Base-by-base conservation (phyloP, 2,797 vertebrate species). In the Sebastes matsubarae region DNA sequence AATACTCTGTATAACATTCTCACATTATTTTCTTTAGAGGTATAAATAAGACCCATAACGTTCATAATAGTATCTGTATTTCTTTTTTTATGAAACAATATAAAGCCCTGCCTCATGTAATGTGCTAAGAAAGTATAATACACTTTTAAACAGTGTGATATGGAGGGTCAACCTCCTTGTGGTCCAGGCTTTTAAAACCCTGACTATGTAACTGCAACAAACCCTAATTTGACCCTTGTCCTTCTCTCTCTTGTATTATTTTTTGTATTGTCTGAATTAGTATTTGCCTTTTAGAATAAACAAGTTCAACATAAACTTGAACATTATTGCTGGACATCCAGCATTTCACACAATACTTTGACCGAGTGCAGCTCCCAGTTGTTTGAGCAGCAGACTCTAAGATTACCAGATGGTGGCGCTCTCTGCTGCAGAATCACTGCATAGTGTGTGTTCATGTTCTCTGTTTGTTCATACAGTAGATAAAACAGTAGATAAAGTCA, bases 391-490 rank as follows among this genome's bases (percentile, higher is more conserved):
- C 60, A 65, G 25, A 22, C 8, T 58, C 3, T 0, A 27, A 3
- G 5, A n/a, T 75, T 1, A 25, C 85, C 89, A 90, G 36, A 74
- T 1, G 89, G 76, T 74, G 90, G 89, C 4, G 83, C 79, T 71
- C 68, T 85, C 38, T 70, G 22, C 72, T 67, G 55, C 59, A 68
- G 16, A 58, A 64, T 46, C 30, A 20, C 50, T 34, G 8, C 38
- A 29, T 36, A 1, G 20, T 30, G 50, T 24, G 6, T 4, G 34
- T 27, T 63, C 38, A 42, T 42, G 13, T 14, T 14, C 13, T 0
- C 0, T 25, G 4, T 42, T 18, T n/a, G 11, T 27, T 54, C 1
- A 13, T 18, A 18, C 0, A 12, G 22, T 2, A 3, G 32, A 14
- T 20, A 14, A 60, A 76, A 42, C 2, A 71, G 12, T 3, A 14